These are phyloP conservation scores for Torymus auratus DNA, from an alignment of 2,888 invertebrate genomes.

Conservation along the genomic window DNA sequence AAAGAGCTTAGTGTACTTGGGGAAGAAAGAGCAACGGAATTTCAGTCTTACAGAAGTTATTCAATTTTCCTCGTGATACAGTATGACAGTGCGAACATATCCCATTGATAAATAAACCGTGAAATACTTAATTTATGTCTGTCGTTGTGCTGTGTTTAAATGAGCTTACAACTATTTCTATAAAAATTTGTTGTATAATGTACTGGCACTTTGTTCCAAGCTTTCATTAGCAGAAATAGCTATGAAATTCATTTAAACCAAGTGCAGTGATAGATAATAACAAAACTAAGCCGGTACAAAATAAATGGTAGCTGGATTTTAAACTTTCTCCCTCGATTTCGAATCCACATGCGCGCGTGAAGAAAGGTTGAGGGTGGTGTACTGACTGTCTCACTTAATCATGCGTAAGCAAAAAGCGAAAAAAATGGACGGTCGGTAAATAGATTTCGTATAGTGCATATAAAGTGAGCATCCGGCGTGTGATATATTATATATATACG, in stretches of 20 bases:
- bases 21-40: background rate
- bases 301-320: background rate
- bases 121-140: conserved; percentile 3
- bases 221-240: conserved; percentile 17
- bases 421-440: conserved; percentile 45
- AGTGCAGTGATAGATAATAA: background rate
- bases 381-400: conserved; percentile 41
- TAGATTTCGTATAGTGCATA: conserved; percentile 54
- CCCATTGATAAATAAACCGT: background rate
- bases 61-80: conserved; percentile 9
- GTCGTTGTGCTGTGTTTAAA: conserved; percentile 12
- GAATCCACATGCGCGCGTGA: conserved; percentile 7
- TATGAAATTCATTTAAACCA: conserved; percentile 16
- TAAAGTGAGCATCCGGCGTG: conserved; percentile 55
- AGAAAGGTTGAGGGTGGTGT: conserved; percentile 27
- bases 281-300: conserved; percentile 33
- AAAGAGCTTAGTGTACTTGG: background rate
- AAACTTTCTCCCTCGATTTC: conserved; percentile 37
- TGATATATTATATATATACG: conserved; percentile 54
- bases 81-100: background rate
- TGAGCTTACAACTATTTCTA: conserved; percentile 8
- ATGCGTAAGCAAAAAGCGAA: conserved; percentile 16
- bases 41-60: background rate
- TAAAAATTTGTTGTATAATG: conserved; percentile 31
- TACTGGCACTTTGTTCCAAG: conserved; percentile 21